Evolutionary conservation across 2,113 vertebrate species (phyloP), one percentile per base, ranked within the genome.

Genomic region (Callionymus lyra): DNA sequence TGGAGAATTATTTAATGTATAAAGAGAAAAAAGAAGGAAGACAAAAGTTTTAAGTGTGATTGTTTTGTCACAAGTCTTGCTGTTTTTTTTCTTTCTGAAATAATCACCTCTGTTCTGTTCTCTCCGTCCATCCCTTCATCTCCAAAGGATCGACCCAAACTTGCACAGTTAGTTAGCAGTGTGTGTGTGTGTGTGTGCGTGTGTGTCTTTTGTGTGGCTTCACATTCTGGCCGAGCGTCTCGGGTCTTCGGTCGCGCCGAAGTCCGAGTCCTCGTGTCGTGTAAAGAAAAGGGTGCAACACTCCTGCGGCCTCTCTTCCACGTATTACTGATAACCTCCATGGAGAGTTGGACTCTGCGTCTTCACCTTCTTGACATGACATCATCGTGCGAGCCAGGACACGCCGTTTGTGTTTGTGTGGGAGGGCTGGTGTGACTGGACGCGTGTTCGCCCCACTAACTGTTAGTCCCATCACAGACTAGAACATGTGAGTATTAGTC

Each of bases 141-240:
- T 60, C 47, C 47, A 37, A 59, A 63, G 31, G 50, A 65, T 65
- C 68, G 62, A 65, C 66, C 55, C 56, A 37, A 53, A 53, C 63
- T 70, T 67, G 59, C 76, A 72, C 70, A 68, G 65, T 31, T 64
- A 44, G 41, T 59, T 64, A 33, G 37, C 48, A n/a, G 51, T 72
- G 54, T 68, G 61, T 68, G n/a, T n/a, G n/a, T n/a, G n/a, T n/a
- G n/a, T n/a, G n/a, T n/a, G n/a, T n/a, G n/a, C n/a, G n/a, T n/a
- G n/a, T n/a, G n/a, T n/a, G n/a, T n/a, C n/a, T n/a, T n/a, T 59
- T 31, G 52, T 42, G 53, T 58, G 51, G 62, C 54, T 67, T 64
- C 50, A 64, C 15, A 27, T 27, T 15, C 47, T 62, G 66, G 49
- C 54, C 68, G 57, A 71, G 68, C 72, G 68, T 74, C 51, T 47